Base-by-base conservation (phyloP, 1,140 invertebrate species). In the Metaphire vulgaris region DNA sequence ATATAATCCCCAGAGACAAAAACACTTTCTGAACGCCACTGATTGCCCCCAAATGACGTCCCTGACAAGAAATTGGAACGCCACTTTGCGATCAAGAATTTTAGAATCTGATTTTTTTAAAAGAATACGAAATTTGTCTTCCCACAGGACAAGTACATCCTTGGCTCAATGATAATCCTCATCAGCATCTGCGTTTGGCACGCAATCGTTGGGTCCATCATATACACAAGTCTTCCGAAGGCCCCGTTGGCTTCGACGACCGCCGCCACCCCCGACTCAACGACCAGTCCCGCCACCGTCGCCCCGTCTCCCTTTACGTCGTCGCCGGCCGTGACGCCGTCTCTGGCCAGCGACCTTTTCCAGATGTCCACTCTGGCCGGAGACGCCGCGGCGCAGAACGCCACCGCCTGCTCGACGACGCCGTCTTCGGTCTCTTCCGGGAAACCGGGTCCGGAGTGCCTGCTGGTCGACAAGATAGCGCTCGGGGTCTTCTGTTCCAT, bases 141-240 rank as follows among this genome's bases (percentile, higher is more conserved):
- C n/a, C n/a, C n/a, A n/a, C n/a, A 69, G 85, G 85, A 86, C 75
- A 85, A 85, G 77, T 86, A 86, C 78, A 77, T 86, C 56, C 77
- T 86, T 72, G 81, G 81, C 1, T 82, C 83, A 14, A 83, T 86
- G 83, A 79, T 84, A 6, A 83, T 85, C 81, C 69, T 86, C 72
- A 82, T 83, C 1, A 78, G 80, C 15, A 83, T 86, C 15, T 86
- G 85, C 77, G 79, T 80, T 15, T 86, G 85, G 85, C 85, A 86
- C 73, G 84, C 82, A 29, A 77, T 86, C 26, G 83, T 84, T 0
- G 72, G 72, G 21, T 73, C 72, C 0, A 29, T 73, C 32, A 73
- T 73, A 32, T 73, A 34, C 33, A 34, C 32, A 32, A 73, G 2
- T 34, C 72, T 73, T 29, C 72, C 72, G 0, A 73, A 73, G 72